These are phyloP conservation scores for Calliphora vomitoria DNA, from an alignment of 2,888 invertebrate genomes.

Conservation along the genomic window DNA sequence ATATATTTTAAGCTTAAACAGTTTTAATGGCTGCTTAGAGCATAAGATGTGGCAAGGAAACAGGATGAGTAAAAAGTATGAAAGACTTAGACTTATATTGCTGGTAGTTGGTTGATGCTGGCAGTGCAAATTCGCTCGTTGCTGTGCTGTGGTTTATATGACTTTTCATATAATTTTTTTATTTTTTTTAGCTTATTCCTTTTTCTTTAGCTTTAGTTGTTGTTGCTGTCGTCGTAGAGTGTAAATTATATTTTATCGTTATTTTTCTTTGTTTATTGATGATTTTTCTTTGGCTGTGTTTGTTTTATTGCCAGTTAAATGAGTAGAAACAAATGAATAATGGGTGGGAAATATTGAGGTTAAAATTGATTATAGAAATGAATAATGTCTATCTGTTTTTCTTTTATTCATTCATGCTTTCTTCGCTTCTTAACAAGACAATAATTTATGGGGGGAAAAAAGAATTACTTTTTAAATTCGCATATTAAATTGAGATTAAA, in stretches of 20 bases:
- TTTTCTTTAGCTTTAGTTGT: background rate
- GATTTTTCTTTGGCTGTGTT: constrained; percentile 74
- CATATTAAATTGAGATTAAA: constrained; percentile 30
- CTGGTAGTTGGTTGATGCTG: constrained; percentile 10
- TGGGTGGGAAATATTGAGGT: constrained; percentile 66
- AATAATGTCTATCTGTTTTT: constrained; percentile 59
- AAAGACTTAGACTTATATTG: constrained; percentile 2
- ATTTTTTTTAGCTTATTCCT: background rate
- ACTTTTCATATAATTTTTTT: constrained; percentile 50
- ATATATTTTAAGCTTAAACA: constrained; percentile 52
- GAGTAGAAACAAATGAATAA: constrained; percentile 77
- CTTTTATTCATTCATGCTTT: constrained; percentile 26
- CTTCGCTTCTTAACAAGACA: constrained; percentile 35
- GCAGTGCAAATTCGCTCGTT: background rate
- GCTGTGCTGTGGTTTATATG: constrained; percentile 27
- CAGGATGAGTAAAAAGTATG: constrained; percentile 4
- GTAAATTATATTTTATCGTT: constrained; percentile 70
- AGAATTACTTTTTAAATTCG: constrained; percentile 14
- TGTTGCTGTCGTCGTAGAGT: constrained; percentile 45
- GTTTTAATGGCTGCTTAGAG: constrained; percentile 54
- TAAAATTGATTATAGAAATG: constrained; percentile 71
- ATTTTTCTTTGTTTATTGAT: constrained; percentile 60
- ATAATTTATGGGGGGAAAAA: constrained; percentile 42
- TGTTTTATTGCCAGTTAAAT: constrained; percentile 82
- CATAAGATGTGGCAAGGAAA: background rate